Evolutionary conservation across 2,888 invertebrate genomes (phyloP).

Genomic region (Dasypolia templi): DNA sequence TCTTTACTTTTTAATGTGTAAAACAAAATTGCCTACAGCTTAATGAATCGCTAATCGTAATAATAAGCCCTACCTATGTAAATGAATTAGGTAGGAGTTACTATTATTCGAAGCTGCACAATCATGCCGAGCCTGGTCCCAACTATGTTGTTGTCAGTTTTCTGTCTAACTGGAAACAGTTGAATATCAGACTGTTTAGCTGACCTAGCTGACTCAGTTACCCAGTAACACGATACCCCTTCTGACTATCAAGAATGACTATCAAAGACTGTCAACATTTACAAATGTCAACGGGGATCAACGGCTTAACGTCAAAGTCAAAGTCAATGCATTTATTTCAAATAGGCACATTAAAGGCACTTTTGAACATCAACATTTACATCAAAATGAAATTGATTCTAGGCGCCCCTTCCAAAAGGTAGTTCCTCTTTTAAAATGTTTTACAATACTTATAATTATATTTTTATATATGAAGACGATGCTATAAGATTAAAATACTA

Average conservation of each 20-base stretch:
- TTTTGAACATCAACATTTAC: no score
- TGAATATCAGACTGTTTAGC: background rate
- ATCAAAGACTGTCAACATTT: background rate
- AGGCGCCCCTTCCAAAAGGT: no score
- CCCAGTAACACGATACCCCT: background rate
- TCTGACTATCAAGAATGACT: background rate
- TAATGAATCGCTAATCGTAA: conserved; percentile 21
- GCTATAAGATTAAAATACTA: no score
- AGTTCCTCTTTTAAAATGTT: no score
- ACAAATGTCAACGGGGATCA: background rate
- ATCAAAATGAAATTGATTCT: no score
- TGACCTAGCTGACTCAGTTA: background rate
- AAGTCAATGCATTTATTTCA: no score
- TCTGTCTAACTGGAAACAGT: no score
- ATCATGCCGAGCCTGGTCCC: background rate
- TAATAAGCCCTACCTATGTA: background rate
- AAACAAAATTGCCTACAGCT: conserved; percentile 24
- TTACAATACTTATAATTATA: no score
- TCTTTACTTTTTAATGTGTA: background rate
- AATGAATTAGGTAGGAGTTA: background rate
- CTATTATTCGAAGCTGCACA: conserved; percentile 5
- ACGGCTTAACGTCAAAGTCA: background rate
- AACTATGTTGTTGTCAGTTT: background rate
- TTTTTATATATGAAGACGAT: no score
- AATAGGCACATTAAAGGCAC: no score